Base-by-base conservation (phyloP, 1,140 invertebrate species). In the Ectropis grisescens region DNA sequence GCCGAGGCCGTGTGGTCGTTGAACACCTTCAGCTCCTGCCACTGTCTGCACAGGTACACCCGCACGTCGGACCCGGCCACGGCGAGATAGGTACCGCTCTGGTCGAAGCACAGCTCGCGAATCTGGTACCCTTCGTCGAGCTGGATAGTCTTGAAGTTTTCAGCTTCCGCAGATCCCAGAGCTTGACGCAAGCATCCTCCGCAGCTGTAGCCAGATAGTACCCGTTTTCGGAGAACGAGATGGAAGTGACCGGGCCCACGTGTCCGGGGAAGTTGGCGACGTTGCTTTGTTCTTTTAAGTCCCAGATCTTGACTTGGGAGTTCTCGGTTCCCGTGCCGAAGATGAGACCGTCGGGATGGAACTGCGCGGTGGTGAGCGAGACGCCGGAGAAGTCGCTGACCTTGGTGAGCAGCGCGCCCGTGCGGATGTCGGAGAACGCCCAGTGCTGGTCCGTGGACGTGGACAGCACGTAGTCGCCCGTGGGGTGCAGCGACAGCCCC, bases 161-260 rank as follows among this genome's bases (percentile, higher is more conserved):
- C 48, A 99, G 79, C 83, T 99, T 99, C 11, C 98, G 85, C 78
- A 99, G 90, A 93, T 99, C 98, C 98, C 98, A 99, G 5, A 99
- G 84, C 82, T 98, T 98, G 0, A 99, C 94, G 37, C 95, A 96
- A 0, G 95, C 90, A 84, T 99, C 98, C 57, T 98, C 96, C 1
- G 97, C 96, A 11, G 98, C 94, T 12, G 97, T 99, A 1, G 98
- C 98, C 56, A 99, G 83, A 76, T 99, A 99, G 78, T 99, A 99
- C 72, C 98, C 98, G 83, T 99, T 99, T 84, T 99, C 98, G 8
- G 98, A 99, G 82, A 99, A 99, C 4, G 96, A 95, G 54, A 99
- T 97, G 0, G 96, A 92, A 1, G 93, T 95, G 29, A 99, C 96
- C 0, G 91, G 88, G 0, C 95, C 96, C 11, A 91, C 90, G 76